Base-by-base conservation (phyloP, 2,888 invertebrate species). In the Sturmia bella region DNA sequence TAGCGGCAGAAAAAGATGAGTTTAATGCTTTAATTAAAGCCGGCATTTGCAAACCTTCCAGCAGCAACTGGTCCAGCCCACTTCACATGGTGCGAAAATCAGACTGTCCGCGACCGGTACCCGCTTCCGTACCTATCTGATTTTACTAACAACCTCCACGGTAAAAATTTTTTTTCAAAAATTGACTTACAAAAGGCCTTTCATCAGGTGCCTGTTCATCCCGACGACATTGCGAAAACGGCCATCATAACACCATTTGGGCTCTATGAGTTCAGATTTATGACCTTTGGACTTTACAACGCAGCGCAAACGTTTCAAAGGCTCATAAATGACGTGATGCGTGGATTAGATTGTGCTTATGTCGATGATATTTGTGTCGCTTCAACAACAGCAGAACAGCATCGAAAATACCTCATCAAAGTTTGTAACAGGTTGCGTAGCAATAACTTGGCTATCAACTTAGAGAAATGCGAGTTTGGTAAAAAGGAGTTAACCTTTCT, bases 11-110 rank as follows among this genome's bases (percentile, higher is more conserved):
- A 7, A 13, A n/a, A 32, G 13, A 3, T 1, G 54, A 86, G 27
- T 84, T 85, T 21, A 56, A 85, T 3, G 68, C 52, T 27, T 37
- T 84, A 0, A 59, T 84, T 19, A 86, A 91, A 43, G 76, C 86
- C n/a, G 91, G 91, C 0, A 89, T 91, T 7, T 89, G 90, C 45
- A 84, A 90, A 4, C n/a, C n/a, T 91, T 91, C 91, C 0, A 87
- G 86, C 4, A 89, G 90, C 54, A 83, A 86, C 0, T 91, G 90
- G 90, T 86, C 90, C 0, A 89, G 87, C 56, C 91, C 89, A 0
- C 84, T 91, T n/a, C n/a, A n/a, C 83, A 41, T 73, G 72, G 19
- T 64, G 74, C 4, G 57, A 77, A 21, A 89, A 87, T 68, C 77
- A 61, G 3, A 66, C 56, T 3, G 12, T 78, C 73, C 39, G 52